Base-by-base conservation (phyloP, 2,113 vertebrate species). In the Himantopus leucocephalus region DNA sequence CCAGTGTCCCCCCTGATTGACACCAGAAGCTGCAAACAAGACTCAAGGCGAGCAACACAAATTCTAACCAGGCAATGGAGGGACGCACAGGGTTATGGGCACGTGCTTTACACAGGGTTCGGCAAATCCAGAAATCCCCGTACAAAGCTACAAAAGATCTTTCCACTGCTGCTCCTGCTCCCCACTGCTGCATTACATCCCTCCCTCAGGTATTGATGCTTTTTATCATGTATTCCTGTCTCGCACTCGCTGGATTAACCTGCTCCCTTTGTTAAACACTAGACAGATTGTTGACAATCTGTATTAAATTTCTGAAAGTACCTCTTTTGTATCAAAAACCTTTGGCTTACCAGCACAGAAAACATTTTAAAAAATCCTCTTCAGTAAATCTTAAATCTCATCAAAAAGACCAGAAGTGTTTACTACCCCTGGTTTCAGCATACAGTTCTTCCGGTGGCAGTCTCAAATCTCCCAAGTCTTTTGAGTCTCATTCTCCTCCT, bases 31-130 rank as follows among this genome's bases (percentile, higher is more conserved):
- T 5, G 1, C 9, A 7, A 47, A 14, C n/a, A 24, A 59, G 73
- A 50, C 12, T 3, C 39, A 3, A 9, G 10, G 1, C 14, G 6
- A 30, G 73, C 1, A 0, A 14, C 11, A 11, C 23, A 3, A 14
- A 9, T 16, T 59, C 48, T 73, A 50, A 0, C 1, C 70, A 34
- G 59, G 80, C 62, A 8, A 4, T 1, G 56, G 8, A 32, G 32
- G 62, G 35, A 63, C 3, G 1, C 12, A 4, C 2, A 2, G 45
- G 34, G 6, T 20, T 37, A 7, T 0, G 2, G 56, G 18, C 41
- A 10, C 14, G 1, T 8, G 53, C 29, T 41, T 26, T 21, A 14
- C 32, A 2, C 12, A 22, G 30, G 50, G 47, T 27, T 83, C 12
- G 13, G 68, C 43, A 75, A 39, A 72, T 4, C 66, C 90, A 34